Base-by-base conservation (phyloP, 2,797 vertebrate species). In the Leucoraja ocellata region DNA sequence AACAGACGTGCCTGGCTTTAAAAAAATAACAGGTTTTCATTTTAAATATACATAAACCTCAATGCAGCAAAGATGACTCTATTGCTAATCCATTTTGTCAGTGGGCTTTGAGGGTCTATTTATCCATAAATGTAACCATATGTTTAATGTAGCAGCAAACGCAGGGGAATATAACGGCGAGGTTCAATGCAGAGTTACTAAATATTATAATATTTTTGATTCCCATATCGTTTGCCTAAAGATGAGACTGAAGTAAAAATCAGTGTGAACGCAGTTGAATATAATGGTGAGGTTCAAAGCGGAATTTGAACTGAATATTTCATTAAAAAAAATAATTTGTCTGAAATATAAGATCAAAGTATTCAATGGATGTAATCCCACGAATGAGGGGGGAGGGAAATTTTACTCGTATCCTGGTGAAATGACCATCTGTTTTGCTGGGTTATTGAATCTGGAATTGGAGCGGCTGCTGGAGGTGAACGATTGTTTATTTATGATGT, bases 401-500 rank as follows among this genome's bases (percentile, higher is more conserved):
- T 16, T 1, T 68, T 68, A 54, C 32, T 23, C 93, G 91, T 10
- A n/a, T 94, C 94, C 94, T 93, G 94, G 93, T 94, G 83, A 88
- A 94, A 86, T 61, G 94, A 18, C 18, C 65, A 1, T 93, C 93
- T 93, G 93, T 93, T 93, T 93, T 93, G 93, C 93, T 79, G 88
- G 94, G 91, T 93, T 81, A 94, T 94, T 94, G 11, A 74, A 94
- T 84, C 94, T 8, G n/a, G 61, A 21, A 65, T 65, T 21, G 84
- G 28, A 86, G 83, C 1, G 58, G 36, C 3, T 25, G 9, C 1
- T 84, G 9, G 54, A 54, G 16, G 5, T 63, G 58, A 86, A 61
- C n/a, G 25, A 13, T 63, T n/a, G 1, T n/a, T 63, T 8, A 2
- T 46, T 9, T 83, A 3, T 61, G 0, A 1, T 28, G 21, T n/a